Base-by-base conservation (phyloP, 2,113 vertebrate genomes). In the Gambusia holbrooki region DNA sequence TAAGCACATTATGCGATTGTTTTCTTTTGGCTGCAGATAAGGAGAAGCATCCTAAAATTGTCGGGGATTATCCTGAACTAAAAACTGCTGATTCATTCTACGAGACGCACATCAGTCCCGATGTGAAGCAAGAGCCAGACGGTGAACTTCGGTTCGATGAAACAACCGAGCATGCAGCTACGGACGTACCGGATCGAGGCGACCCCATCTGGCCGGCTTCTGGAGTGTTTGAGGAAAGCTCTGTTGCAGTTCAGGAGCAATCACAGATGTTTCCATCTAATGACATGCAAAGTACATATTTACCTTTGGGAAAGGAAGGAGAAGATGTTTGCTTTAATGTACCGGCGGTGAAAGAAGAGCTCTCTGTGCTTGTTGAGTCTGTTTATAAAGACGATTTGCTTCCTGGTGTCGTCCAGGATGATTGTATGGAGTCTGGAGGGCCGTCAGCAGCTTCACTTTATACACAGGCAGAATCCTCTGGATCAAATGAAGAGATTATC, bases 81-180 rank as follows among this genome's bases (percentile, higher is more conserved):
- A 32, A 62, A 25, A 1, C 66, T 22, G 35, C 48, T 5, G 67
- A 54, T n/a, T 75, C 77, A 2, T 42, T 60, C 32, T 66, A 17
- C 0, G 19, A 61, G 5, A 9, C 74, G 11, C 76, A 71, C 66
- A 10, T 33, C 30, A 63, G 60, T 37, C 67, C 72, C 0, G 30
- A 2, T 12, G 75, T 91, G 64, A 93, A 91, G 71, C 66, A 22
- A 0, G 90, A 91, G 72, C 80, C 76, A 0, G 73, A 29, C 0
- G 80, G 76, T 14, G 71, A 84, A 40, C 40, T 28, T 12, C n/a
- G 17, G 25, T 0, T 76, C 33, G 69, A 35, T 1, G 81, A 80
- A 58, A 33, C 48, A 4, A 10, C 65, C 12, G 71, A 83, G 3
- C 3, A n/a, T 63, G 0, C 11, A 0, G 42, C 6, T 0, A 5